Base-by-base conservation (phyloP, 2,113 vertebrate genomes). In the Larimichthys crocea region DNA sequence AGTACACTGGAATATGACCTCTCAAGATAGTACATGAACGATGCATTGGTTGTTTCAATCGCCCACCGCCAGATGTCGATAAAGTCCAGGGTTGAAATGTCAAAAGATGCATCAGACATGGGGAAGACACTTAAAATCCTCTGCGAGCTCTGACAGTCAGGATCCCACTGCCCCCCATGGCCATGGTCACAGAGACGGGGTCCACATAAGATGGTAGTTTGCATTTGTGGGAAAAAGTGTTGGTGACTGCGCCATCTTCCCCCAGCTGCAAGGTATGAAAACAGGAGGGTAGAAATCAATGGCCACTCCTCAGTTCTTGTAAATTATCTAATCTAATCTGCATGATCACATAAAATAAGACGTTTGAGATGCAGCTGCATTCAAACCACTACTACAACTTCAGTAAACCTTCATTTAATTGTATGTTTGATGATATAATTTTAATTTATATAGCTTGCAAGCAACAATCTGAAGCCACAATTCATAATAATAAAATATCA, bases 141-240 rank as follows among this genome's bases (percentile, higher is more conserved):
- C 95, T 95, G 76, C 94, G 93, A 0, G 97, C 97, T 72, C 94
- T 97, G 86, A 98, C 91, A 9, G 94, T 98, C 91, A 98, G 84
- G 5, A 94, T 88, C 52, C 97, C 97, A 0, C 93, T 86, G 0
- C 94, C 94, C 11, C 91, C 91, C 83, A 98, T 76, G 0, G 94
- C 93, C 0, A 96, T 96, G 0, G 95, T 96, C 91, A 98, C 95
- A 0, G 97, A 97, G 0, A 93, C 94, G 22, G 97, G 97, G 76
- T 98, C 97, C 92, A 98, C 95, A 0, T 97, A 96, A n/a, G 96
- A 96, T 0, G 98, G 97, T 55, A 98, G 93, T 85, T 97, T 96
- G 92, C 97, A 98, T 59, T 96, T 96, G 90, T 98, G 97, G 67
- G 94, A 96, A 74, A 98, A 97, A 61, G 94, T 96, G 90, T 98